Conservation (phyloP, 2,888 invertebrate species). For the Caenorhabditis sp. region DNA sequence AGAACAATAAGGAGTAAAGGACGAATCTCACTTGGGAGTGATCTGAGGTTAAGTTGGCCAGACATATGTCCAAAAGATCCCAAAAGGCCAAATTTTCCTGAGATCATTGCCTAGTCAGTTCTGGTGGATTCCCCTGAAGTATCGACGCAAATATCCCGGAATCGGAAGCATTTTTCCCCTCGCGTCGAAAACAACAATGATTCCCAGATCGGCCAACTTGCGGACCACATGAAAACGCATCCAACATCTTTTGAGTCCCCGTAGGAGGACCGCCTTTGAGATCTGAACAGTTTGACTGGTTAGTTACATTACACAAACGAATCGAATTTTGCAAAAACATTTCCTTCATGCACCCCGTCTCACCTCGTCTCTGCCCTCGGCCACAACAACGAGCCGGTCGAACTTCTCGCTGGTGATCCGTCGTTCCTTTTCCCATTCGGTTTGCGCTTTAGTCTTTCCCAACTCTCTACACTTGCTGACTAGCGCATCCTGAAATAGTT, state of each 20-base stretch:
- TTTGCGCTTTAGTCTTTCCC: slow-evolving; percentile 1
- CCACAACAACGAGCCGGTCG: slow-evolving; percentile 7
- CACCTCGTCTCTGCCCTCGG: slow-evolving; percentile 28
- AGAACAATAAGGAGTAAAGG: background rate
- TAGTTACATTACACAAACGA: too few relatives aligned
- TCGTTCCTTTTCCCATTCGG: slow-evolving; percentile 22
- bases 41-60: too few relatives aligned
- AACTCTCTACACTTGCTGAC: background rate
- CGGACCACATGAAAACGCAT: slow-evolving; percentile 3
- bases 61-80: too few relatives aligned
- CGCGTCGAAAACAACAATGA: slow-evolving; percentile 34
- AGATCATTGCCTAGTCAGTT: too few relatives aligned
- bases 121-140: slow-evolving; percentile 14
- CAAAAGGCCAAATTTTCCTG: too few relatives aligned
- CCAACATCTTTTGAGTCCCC: background rate
- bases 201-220: slow-evolving; percentile 8
- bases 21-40: background rate
- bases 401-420: slow-evolving; percentile 13
- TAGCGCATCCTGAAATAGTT: background rate
- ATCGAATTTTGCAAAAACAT: too few relatives aligned
- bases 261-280: background rate
- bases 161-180: slow-evolving; percentile 27
- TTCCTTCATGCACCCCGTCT: too few relatives aligned
- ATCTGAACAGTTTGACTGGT: too few relatives aligned
- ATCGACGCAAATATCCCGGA: slow-evolving; percentile 4